phyloP scores from a whole-genome alignment of 2,797 vertebrate genomes.

The Jordanella pulchra region DNA sequence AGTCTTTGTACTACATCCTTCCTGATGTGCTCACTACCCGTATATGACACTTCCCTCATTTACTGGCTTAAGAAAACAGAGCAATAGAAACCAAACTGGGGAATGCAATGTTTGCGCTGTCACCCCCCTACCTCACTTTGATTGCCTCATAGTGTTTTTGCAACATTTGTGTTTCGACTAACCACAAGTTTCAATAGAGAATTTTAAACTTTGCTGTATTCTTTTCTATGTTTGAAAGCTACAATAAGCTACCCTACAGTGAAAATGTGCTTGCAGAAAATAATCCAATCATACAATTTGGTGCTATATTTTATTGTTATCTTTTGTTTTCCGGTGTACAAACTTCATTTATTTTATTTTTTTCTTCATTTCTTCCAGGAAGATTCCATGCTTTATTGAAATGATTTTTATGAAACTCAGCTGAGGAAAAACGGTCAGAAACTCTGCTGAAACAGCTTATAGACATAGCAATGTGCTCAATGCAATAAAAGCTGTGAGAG shows the following conservation, averaged over 20 bases:
- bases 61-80: constrained; percentile 46
- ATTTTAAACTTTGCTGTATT: constrained; percentile 57
- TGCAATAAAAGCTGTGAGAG: constrained; percentile 41
- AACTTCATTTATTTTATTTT: constrained; percentile 53
- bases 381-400: constrained; percentile 68
- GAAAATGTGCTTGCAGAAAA: constrained; percentile 55
- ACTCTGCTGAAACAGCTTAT: constrained; percentile 57
- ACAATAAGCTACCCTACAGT: constrained; percentile 56
- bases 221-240: constrained; percentile 55
- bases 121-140: constrained; percentile 46
- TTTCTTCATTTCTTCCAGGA: constrained; percentile 27
- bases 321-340: constrained; percentile 60
- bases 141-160: constrained; percentile 53
- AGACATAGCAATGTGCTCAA: constrained; percentile 38
- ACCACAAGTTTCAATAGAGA: constrained; percentile 45
- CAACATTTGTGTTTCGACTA: constrained; percentile 46
- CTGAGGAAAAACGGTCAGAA: constrained; percentile 32
- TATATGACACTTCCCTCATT: constrained; percentile 50
- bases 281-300: constrained; percentile 70
- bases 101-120: constrained; percentile 45
- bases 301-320: constrained; percentile 60
- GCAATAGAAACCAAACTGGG: constrained; percentile 46
- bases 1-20: constrained; percentile 46
- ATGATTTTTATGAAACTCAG: constrained; percentile 65
- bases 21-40: constrained; percentile 56